Base-by-base conservation (phyloP, 2,113 vertebrate genomes). In the Notarius lentiginosus region DNA sequence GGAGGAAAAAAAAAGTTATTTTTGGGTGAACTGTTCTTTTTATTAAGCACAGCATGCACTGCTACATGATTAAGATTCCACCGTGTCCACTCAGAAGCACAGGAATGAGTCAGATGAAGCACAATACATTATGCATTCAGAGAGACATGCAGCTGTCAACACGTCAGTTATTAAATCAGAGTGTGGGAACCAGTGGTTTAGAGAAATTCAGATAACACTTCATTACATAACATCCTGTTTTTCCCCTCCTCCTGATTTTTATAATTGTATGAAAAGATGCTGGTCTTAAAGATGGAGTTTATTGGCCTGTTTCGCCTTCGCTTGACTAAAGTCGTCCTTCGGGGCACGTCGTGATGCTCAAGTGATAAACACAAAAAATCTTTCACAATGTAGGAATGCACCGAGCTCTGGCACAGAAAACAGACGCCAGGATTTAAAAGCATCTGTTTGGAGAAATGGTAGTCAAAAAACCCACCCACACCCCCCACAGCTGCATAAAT, bases 41-140 rank as follows among this genome's bases (percentile, higher is more conserved):
- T 34, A 17, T 70, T 34, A 72, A 34, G 27, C 30, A 11, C 10
- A 17, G 17, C 6, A 11, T 55, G 49, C 51, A 47, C 51, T 73
- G 82, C 63, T 68, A 18, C 0, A 6, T 11, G 66, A 55, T 51
- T 53, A 83, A 53, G 65, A 83, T 83, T 66, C 82, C 63, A 15
- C 11, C 49, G 1, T 70, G 61, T 30, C 82, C 30, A 56, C 66
- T 84, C 10, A 14, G 66, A 58, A 72, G 82, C 53, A 58, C 66
- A 84, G 65, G 51, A 58, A 72, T 84, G 82, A 84, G 49, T 84
- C 82, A 84, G n/a, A 84, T 41, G 66, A 24, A 73, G 68, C 82
- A 56, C 49, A 41, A 55, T 41, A 3, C 27, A 84, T 81, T 81
- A 72, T 84, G 30, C 66, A 84, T 84, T 81, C 56, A 24, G 56